Base-by-base conservation (phyloP, 2,797 vertebrate species). In the Prunella strophiata region DNA sequence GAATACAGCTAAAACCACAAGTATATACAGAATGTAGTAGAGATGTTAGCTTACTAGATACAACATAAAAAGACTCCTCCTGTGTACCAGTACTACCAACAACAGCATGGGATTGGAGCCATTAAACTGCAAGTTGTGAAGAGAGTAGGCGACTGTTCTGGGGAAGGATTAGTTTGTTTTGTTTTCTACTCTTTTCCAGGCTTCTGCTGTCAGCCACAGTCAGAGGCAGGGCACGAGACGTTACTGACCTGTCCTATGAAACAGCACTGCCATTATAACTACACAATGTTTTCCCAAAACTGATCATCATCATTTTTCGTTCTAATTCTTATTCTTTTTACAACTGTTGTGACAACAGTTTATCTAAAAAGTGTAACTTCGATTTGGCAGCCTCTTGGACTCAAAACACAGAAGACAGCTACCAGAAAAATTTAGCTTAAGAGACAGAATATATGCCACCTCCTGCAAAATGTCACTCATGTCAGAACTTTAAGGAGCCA, bases 131-230 rank as follows among this genome's bases (percentile, higher is more conserved):
- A 82, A 74, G 40, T 43, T 73, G 59, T 50, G 80, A 73, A 76
- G 62, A 89, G 38, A 84, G 32, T 2, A 65, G 43, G 32, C 38
- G 7, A 77, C 75, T 80, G 7, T 67, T 83, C 87, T 54, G 19
- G 78, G 32, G 32, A 85, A 94, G 57, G 59, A 92, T 85, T 91
- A 82, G 47, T 36, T 63, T 77, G 82, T 7, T 94, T 87, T 89
- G 68, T 85, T 79, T 61, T 73, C 86, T 68, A 9, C 16, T 67
- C 48, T 77, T 83, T 73, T 74, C 67, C 72, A 95, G 51, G 63
- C 43, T 88, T 84, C 50, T 84, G 52, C 66, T 80, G 52, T 27
- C 61, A 71, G 72, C 9, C 62, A 72, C 42, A 74, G 66, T 10
- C 71, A 90, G 81, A 75, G 58, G 71, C 51, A 77, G 29, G 29